phyloP scores from a whole-genome alignment of 2,888 invertebrate genomes.

The Euphydryas editha region DNA sequence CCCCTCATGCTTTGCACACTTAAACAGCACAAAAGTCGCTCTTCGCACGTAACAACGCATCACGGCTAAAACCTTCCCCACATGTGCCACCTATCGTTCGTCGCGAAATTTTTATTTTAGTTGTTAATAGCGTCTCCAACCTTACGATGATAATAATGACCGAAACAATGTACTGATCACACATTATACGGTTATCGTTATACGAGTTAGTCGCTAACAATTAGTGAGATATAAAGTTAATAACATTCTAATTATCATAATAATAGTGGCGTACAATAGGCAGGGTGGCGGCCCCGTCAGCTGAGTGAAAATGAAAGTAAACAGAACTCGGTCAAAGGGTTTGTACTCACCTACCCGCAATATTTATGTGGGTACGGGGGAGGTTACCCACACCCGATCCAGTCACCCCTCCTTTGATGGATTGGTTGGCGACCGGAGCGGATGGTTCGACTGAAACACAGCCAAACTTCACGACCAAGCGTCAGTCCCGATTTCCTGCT shows the following conservation, averaged over 20 bases:
- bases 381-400: constrained; percentile 75
- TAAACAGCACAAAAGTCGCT: constrained; percentile 24
- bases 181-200: constrained; percentile 1
- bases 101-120: not conserved
- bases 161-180: not conserved
- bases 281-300: constrained; percentile 79
- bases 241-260: constrained; percentile 81
- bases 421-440: constrained; percentile 81
- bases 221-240: constrained; percentile 57
- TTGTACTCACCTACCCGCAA: constrained; percentile 83
- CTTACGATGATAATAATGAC: not conserved
- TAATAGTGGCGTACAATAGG: constrained; percentile 74
- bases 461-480: constrained; percentile 69
- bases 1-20: constrained; percentile 51
- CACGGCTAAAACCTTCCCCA: not conserved
- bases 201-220: constrained; percentile 30
- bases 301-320: constrained; percentile 85
- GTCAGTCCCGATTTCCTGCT: constrained; percentile 76
- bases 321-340: constrained; percentile 85
- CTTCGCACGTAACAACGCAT: constrained; percentile 12
- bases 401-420: constrained; percentile 82
- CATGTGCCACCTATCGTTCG: not conserved
- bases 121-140: not conserved
- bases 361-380: constrained; percentile 82
- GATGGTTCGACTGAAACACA: constrained; percentile 77